Conservation (phyloP, 1,140 invertebrate genomes). For the Drosophila eugracilis region DNA sequence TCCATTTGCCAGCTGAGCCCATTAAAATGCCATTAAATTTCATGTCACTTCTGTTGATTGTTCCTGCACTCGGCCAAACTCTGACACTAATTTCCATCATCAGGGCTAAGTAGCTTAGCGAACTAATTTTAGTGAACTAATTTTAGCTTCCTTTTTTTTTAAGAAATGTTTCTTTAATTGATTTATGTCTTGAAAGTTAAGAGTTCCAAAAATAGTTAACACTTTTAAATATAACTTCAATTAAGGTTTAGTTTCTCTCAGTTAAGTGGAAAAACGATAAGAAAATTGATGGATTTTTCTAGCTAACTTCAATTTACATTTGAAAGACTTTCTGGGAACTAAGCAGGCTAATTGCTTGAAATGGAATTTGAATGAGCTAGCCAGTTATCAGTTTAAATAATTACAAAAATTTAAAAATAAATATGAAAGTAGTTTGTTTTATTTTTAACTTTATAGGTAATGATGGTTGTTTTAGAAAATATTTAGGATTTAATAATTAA, state of each 20-base stretch:
- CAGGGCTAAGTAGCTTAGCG: slow-evolving; percentile 43
- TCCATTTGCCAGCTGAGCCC: slow-evolving; percentile 36
- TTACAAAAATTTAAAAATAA: background rate
- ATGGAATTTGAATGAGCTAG: background rate
- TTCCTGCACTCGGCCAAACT: slow-evolving; percentile 19
- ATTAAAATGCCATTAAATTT: slow-evolving; percentile 80
- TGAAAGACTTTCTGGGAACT: background rate
- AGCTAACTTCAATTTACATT: background rate
- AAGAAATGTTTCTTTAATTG: slow-evolving; percentile 34
- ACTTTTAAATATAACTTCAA: slow-evolving; percentile 4
- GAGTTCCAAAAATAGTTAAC: background rate
- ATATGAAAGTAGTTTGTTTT: too few species aligned
- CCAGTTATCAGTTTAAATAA: background rate
- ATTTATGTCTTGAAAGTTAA: slow-evolving; percentile 27
- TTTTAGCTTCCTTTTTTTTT: slow-evolving; percentile 39
- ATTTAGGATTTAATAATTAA: slow-evolving; percentile 7
- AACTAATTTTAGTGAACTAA: slow-evolving; percentile 27
- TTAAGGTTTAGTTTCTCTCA: background rate
- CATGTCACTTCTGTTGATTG: slow-evolving; percentile 48
- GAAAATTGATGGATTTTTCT: background rate
- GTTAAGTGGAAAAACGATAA: slow-evolving; percentile 4
- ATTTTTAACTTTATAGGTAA: too few species aligned
- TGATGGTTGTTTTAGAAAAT: background rate
- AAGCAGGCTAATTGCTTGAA: background rate
- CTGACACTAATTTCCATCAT: slow-evolving; percentile 54